Evolutionary conservation across 2,797 vertebrate genomes (phyloP), one percentile per base, ranked within the genome.

Genomic region (Luscinia megarhynchos): DNA sequence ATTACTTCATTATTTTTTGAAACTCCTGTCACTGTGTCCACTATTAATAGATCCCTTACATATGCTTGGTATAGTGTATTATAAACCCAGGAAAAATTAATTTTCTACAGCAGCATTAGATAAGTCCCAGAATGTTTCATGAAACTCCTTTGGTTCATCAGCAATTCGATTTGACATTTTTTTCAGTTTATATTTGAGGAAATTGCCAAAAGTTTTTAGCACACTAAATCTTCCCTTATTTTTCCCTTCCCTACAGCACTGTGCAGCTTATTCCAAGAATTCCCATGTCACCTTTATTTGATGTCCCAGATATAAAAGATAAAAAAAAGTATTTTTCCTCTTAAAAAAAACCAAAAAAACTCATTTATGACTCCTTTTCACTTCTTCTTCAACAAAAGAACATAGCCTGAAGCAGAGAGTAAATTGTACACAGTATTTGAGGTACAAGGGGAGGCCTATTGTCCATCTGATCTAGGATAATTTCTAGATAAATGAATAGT

Each of bases 111-210:
- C 13, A 90, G n/a, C 12, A 6, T 89, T 95, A 85, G 57, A 64
- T 36, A 91, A 88, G 40, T 58, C 30, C 29, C 57, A 34, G 36
- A 91, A 83, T 50, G 15, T 45, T 48, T 69, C 12, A 64, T 86
- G 11, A 68, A 80, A 91, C 66, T 82, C 84, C 16, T 74, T 53
- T 75, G 86, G 72, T 78, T 92, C 87, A 87, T 90, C 36, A 87
- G 19, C 69, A 88, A 72, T 80, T 93, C 12, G 1, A 23, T 94
- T 79, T 76, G 30, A 51, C 22, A 0, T 18, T 66, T 86, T 86
- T 86, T 93, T 62, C 69, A 68, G 11, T 82, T 90, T 69, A 12
- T 76, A 5, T 92, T 83, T 58, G 40, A 81, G n/a, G 45, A 32
- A 84, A 45, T 82, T 89, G 24, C 21, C 17, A 46, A 10, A 94